phyloP scores from a whole-genome alignment of 2,113 vertebrate species.

The Callionymus lyra region DNA sequence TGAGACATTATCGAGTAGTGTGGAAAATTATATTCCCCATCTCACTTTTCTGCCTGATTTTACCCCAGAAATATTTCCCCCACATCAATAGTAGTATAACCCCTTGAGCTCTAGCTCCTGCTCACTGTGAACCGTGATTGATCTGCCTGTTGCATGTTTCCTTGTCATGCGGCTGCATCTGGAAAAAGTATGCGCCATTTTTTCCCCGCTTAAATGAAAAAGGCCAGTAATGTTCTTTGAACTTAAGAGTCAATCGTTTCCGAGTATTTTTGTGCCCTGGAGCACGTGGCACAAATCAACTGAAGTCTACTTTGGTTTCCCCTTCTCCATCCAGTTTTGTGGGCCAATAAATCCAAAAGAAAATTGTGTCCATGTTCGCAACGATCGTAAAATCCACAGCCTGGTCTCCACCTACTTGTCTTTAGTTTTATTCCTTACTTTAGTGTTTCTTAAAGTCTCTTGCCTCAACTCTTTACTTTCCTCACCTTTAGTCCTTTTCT shows the following conservation, averaged over 20 bases:
- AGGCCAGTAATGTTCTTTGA: conserved; percentile 15
- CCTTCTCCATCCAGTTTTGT: conserved; percentile 1
- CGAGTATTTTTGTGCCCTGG: conserved; percentile 31
- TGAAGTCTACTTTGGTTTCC: background rate
- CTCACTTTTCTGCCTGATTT: too few species aligned
- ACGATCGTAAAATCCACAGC: background rate
- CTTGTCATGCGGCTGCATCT: background rate
- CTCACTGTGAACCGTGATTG: conserved; percentile 21
- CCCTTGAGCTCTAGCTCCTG: conserved; percentile 15
- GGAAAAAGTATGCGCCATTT: background rate
- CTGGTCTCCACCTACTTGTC: too few species aligned
- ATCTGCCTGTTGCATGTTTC: conserved; percentile 11
- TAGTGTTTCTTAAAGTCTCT: background rate
- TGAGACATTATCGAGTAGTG: too few species aligned
- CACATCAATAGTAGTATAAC: too few species aligned
- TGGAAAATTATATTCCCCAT: too few species aligned
- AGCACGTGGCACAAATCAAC: conserved; percentile 22
- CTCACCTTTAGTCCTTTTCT: conserved; percentile 30
- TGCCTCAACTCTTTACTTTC: conserved; percentile 7
- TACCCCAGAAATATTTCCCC: too few species aligned
- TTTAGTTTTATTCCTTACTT: background rate
- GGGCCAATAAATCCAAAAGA: too few species aligned
- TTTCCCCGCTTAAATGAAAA: conserved; percentile 6
- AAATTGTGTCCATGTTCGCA: background rate
- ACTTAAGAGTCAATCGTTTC: conserved; percentile 32